phyloP scores from a whole-genome alignment of 2,797 vertebrate genomes.

The Bovichtus variegatus region DNA sequence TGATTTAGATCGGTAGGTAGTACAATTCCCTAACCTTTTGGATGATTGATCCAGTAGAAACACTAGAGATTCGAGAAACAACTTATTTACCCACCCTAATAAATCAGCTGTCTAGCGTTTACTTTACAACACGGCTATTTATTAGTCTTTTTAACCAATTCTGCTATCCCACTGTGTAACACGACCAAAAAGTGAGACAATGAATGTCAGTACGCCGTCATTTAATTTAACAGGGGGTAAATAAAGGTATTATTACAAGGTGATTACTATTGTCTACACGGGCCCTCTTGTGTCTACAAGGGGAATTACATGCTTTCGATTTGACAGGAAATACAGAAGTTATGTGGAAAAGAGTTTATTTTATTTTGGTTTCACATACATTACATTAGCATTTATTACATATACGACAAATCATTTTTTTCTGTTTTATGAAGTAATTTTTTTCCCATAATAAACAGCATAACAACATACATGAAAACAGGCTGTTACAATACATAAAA shows the following conservation, averaged over 20 bases:
- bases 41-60: conserved; percentile 12
- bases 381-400: conserved; percentile 63
- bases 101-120: conserved; percentile 22
- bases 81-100: background rate
- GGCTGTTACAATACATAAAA: conserved; percentile 60
- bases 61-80: background rate
- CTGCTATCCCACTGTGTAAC: background rate
- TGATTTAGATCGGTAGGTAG: background rate
- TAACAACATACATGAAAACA: conserved; percentile 63
- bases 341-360: conserved; percentile 53
- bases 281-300: conserved; percentile 63
- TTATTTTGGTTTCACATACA: conserved; percentile 77
- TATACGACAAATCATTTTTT: conserved; percentile 51
- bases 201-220: background rate
- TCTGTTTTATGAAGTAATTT: conserved; percentile 26
- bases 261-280: conserved; percentile 40
- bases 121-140: background rate
- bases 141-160: background rate
- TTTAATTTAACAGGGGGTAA: background rate
- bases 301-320: conserved; percentile 46
- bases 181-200: background rate
- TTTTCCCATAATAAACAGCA: conserved; percentile 42
- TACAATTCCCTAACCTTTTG: background rate
- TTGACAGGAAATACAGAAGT: conserved; percentile 24
- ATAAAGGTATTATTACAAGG: conserved; percentile 50